Evolutionary conservation across 2,888 invertebrate genomes (phyloP).

Genomic region (Hirudinaria manillensis): DNA sequence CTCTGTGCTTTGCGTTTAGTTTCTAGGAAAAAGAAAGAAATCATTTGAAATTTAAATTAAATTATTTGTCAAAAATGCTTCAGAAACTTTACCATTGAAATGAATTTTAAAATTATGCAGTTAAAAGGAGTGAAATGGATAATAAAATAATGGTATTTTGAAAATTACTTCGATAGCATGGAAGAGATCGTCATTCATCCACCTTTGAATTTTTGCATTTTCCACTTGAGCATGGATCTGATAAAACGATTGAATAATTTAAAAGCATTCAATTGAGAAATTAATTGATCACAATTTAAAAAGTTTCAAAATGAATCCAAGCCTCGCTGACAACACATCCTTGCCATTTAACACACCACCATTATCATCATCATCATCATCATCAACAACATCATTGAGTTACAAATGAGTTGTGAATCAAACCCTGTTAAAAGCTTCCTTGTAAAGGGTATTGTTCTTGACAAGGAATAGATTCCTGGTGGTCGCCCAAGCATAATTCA

Average conservation of each 20-base stretch:
- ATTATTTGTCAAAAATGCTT: neutral
- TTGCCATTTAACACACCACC: neutral
- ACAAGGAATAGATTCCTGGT: slow-evolving; percentile 76
- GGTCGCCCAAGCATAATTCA: slow-evolving; percentile 80
- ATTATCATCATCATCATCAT: neutral
- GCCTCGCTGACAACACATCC: neutral
- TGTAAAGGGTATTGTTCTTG: slow-evolving; percentile 59
- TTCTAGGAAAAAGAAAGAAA: slow-evolving; percentile 46
- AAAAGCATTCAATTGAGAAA: too few relatives aligned
- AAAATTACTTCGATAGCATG: slow-evolving; percentile 60
- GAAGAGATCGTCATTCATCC: slow-evolving; percentile 66
- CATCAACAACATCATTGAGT: neutral
- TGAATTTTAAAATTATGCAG: neutral
- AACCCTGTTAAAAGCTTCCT: slow-evolving; percentile 47
- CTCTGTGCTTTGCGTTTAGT: slow-evolving; percentile 47
- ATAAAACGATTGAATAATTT: slow-evolving; percentile 45
- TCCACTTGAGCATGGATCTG: slow-evolving; percentile 74
- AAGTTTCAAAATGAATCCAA: neutral
- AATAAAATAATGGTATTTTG: neutral
- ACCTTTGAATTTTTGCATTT: slow-evolving; percentile 69
- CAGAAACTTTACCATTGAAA: neutral
- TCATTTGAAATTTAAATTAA: neutral
- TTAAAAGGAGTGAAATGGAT: neutral
- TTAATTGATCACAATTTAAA: too few relatives aligned
- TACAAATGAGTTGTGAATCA: slow-evolving; percentile 15